phyloP scores from a whole-genome alignment of 2,888 invertebrate species.

The Tachina fera region DNA sequence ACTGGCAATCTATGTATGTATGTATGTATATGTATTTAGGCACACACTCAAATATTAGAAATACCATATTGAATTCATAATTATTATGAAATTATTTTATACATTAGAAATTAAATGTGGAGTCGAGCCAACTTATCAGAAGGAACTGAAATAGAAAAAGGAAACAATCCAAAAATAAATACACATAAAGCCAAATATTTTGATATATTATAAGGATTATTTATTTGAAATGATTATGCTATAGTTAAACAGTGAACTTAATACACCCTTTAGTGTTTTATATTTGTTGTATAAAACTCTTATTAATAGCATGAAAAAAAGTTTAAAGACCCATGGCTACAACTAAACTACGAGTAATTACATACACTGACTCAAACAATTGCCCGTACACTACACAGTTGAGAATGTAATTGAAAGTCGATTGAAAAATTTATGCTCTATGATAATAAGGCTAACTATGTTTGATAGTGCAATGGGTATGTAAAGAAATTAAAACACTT shows the following conservation, averaged over 20 bases:
- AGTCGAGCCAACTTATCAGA: constrained; percentile 42
- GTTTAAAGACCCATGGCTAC: too few relatives aligned
- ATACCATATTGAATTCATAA: constrained; percentile 42
- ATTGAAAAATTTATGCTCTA: too few relatives aligned
- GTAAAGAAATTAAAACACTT: too few relatives aligned
- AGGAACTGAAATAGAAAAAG: constrained; percentile 37
- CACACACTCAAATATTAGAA: neutral
- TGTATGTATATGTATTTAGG: too few relatives aligned
- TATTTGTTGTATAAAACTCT: neutral
- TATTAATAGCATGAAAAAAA: too few relatives aligned
- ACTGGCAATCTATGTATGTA: neutral
- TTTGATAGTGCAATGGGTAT: too few relatives aligned
- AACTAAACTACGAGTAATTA: too few relatives aligned
- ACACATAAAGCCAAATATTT: constrained; percentile 9
- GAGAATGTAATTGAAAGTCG: too few relatives aligned
- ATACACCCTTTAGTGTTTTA: neutral
- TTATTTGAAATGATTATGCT: constrained; percentile 8
- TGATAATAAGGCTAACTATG: too few relatives aligned
- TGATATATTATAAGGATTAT: constrained; percentile 25
- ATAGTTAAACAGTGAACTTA: neutral
- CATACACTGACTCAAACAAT: too few relatives aligned
- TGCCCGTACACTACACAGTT: too few relatives aligned
- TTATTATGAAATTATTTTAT: constrained; percentile 62
- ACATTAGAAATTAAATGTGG: constrained; percentile 59
- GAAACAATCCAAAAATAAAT: constrained; percentile 22